Percentiles rank a stretch among this genome's conserved stretches.
phyloP scores from a whole-genome alignment of 2,797 vertebrate genomes.

The Tamandua tetradactyla region DNA sequence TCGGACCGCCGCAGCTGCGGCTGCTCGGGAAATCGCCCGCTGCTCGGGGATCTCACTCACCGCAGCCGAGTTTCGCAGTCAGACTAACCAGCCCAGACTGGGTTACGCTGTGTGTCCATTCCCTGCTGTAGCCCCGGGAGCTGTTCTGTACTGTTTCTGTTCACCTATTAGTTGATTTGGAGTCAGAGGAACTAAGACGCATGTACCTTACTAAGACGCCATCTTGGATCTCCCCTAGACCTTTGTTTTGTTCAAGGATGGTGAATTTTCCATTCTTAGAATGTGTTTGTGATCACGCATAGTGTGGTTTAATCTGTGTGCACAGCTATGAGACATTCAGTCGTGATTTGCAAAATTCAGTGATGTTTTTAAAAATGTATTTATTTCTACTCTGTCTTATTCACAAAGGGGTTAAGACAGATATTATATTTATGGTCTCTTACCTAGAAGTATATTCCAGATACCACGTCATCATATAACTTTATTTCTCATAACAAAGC shows the following conservation, averaged over 20 bases:
- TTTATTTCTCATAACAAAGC: neutral
- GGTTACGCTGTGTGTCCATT: too few relatives aligned
- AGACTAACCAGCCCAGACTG: too few relatives aligned
- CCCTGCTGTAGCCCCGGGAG: too few relatives aligned
- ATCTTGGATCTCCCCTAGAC: too few relatives aligned
- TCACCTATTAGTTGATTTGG: too few relatives aligned
- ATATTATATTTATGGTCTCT: neutral
- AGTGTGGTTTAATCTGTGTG: neutral
- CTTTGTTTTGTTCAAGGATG: neutral
- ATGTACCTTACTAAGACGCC: too few relatives aligned
- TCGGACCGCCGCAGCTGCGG: too few relatives aligned
- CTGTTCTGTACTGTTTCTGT: too few relatives aligned
- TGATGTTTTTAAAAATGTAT: neutral
- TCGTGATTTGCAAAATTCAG: conserved; percentile 19
- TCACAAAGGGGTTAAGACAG: neutral
- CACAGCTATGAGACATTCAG: neutral
- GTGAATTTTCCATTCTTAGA: conserved; percentile 18
- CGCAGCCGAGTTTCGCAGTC: too few relatives aligned
- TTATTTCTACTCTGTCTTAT: conserved; percentile 5
- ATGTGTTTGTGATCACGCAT: neutral
- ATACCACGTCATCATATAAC: neutral
- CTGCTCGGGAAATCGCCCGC: too few relatives aligned
- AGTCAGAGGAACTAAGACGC: too few relatives aligned
- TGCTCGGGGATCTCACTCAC: too few relatives aligned
- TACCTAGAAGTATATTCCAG: neutral